These are phyloP conservation scores for Drosophila chauvacae DNA, from an alignment of 1,140 invertebrate genomes.

Conservation along the genomic window DNA sequence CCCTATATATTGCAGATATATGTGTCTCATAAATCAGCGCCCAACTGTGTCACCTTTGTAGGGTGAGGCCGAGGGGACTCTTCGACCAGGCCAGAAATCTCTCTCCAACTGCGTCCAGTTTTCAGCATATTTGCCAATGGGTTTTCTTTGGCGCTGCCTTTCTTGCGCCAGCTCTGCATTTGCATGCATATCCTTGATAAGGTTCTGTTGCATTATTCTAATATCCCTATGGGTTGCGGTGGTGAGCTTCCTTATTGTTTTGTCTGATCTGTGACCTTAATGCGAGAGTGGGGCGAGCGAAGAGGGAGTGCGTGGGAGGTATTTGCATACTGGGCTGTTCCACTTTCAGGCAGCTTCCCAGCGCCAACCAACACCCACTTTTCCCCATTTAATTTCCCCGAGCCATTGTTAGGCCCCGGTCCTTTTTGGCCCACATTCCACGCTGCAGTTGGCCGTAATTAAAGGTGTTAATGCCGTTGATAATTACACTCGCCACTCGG, in stretches of 20 bases:
- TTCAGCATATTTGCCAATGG: slow-evolving; percentile 68
- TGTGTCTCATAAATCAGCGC: slow-evolving; percentile 63
- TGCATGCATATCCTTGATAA: slow-evolving; percentile 63
- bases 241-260: slow-evolving; percentile 54
- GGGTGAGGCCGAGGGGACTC: slow-evolving; percentile 7
- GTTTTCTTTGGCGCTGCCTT: slow-evolving; percentile 42
- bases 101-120: slow-evolving; percentile 24
- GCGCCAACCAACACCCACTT: neutral
- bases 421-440: slow-evolving; percentile 66
- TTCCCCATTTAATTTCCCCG: neutral
- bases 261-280: slow-evolving; percentile 63
- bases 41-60: slow-evolving; percentile 41
- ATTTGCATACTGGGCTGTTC: slow-evolving; percentile 47
- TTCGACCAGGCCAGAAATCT: slow-evolving; percentile 9
- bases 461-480: slow-evolving; percentile 79
- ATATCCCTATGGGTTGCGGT: slow-evolving; percentile 50
- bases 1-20: slow-evolving; percentile 42
- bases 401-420: slow-evolving; percentile 1
- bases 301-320: slow-evolving; percentile 10
- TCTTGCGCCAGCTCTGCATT: slow-evolving; percentile 40
- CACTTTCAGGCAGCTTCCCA: slow-evolving; percentile 21
- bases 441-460: slow-evolving; percentile 62
- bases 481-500: slow-evolving; percentile 63
- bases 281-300: slow-evolving; percentile 8
- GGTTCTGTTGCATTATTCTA: slow-evolving; percentile 71